Evolutionary conservation across 1,140 invertebrate genomes (phyloP), one percentile per base, ranked within the genome.

Genomic region (Halesus radiatus): DNA sequence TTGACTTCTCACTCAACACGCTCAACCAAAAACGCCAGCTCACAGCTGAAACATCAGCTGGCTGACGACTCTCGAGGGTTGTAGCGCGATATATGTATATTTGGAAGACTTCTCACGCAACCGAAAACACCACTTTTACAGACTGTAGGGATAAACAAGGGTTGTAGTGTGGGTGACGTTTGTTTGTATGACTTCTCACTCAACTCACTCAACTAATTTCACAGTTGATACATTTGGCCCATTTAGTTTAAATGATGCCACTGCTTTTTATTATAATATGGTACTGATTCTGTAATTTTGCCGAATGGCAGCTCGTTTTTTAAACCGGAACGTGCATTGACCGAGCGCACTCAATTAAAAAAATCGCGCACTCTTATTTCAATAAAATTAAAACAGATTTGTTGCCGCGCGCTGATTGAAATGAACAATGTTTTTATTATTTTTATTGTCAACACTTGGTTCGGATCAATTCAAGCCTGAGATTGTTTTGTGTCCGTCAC

Each of bases 1-100:
- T 83, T 83, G 81, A 66, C 54, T 78, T 73, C 20, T 53, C 16
- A 32, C 26, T 13, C 16, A 32, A 73, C 56, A 45, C 75, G 15
- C n/a, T 16, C 29, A 22, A 23, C 29, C 6, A 70, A 50, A 18
- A 32, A 62, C 75, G 45, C 22, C 75, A 37, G 58, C 54, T 13
- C 22, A 23, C 60, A 52, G 56, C 75, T 62, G 37, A 45, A 10
- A 45, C 37, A 45, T 45, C 37, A 45, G 10, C 64, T 22, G 32
- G 64, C 23, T 29, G 64, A 29, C 4, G 23, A 29, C 1, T 1
- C 64, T 22, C 64, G 7, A 7, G 15, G 6, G 64, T n/a, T 29
- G 10, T 45, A 45, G 5, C 8, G 37, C 37, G 7, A 45, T 45
- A 13, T 0, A 1, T 7, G 37, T 45, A 32, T n/a, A n/a, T n/a